Conservation (phyloP, 2,888 invertebrate genomes). For the Lasius fuliginosus region DNA sequence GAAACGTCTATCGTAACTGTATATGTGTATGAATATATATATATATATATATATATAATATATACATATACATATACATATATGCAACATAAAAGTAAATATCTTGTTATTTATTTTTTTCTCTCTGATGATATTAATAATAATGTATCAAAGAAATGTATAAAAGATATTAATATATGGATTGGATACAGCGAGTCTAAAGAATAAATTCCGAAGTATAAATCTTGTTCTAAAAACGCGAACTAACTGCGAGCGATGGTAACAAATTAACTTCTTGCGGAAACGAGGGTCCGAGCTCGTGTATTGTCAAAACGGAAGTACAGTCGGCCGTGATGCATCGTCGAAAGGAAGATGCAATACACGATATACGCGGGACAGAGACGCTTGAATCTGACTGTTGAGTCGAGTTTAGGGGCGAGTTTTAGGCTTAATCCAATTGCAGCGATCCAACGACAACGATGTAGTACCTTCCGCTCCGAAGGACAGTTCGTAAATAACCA, state of each 20-base stretch:
- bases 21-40: not conserved
- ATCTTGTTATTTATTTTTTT: constrained; percentile 41
- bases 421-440: constrained; percentile 81
- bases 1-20: constrained; percentile 57
- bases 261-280: constrained; percentile 62
- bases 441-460: constrained; percentile 74
- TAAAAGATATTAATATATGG: not conserved
- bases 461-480: constrained; percentile 69
- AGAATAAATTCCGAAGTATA: not conserved
- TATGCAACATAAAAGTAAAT: constrained; percentile 43
- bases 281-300: constrained; percentile 60
- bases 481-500: constrained; percentile 74
- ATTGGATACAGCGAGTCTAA: not conserved
- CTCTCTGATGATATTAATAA: constrained; percentile 26
- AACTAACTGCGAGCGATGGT: constrained; percentile 19
- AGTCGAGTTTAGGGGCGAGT: constrained; percentile 58
- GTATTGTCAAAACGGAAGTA: constrained; percentile 69
- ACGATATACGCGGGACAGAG: constrained; percentile 62
- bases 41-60: constrained; percentile 44
- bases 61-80: constrained; percentile 20
- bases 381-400: constrained; percentile 74
- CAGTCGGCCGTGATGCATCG: constrained; percentile 69
- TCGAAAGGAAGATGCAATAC: constrained; percentile 70
- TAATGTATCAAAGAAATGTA: constrained; percentile 48
- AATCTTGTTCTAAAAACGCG: not conserved